Evolutionary conservation across 2,888 invertebrate genomes (phyloP), one percentile per base, ranked within the genome.

Genomic region (Pilophorus perplexus): DNA sequence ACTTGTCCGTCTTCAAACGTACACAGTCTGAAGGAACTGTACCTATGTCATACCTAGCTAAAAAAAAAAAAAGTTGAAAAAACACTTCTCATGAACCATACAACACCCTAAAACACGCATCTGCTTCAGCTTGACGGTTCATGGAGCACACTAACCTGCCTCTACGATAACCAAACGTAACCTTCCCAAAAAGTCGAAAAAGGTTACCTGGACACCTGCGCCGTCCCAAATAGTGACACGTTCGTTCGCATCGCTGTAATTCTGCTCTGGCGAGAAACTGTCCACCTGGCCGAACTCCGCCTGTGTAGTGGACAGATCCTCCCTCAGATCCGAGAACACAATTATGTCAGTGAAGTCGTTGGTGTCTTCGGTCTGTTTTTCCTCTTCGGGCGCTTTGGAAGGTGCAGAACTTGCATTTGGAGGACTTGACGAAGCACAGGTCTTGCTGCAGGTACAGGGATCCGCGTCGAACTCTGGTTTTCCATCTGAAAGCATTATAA

Each of bases 401-500:
- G 25, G 25, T 33, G 6, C 6, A 33, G 33, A 12, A 33, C 33
- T 33, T 12, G 33, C 33, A 12, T 6, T 33, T 6, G 33, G 6
- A 33, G 10, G 20, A 48, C 22, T 23, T 4, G 23, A 10, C 25
- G 54, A 33, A 8, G 22, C 75, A 67, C 81, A 81, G 71, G 79
- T 79, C 1, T 80, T 76, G 8, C 81, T 81, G 71, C 82, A 82
- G 72, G 81, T 81, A 68, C 82, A 82, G 64, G 82, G 79, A 40
- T 80, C 3, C 18, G 46, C 2, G 1, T 28, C 62, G 28, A 27
- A 22, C 22, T 20, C 28, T 3, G 8, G 46, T 16, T 23, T 46
- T 1, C 33, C 62, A n/a, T 62, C 62, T 62, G 33, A 28, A 62
- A 46, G 12, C 18, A 14, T 42, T 42, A n/a, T n/a, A n/a, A n/a